Percentiles rank a stretch among this genome's conserved stretches.
These are phyloP conservation scores for Synanthedon tipuliformis DNA, from an alignment of 2,888 invertebrate species.

Conservation along the genomic window DNA sequence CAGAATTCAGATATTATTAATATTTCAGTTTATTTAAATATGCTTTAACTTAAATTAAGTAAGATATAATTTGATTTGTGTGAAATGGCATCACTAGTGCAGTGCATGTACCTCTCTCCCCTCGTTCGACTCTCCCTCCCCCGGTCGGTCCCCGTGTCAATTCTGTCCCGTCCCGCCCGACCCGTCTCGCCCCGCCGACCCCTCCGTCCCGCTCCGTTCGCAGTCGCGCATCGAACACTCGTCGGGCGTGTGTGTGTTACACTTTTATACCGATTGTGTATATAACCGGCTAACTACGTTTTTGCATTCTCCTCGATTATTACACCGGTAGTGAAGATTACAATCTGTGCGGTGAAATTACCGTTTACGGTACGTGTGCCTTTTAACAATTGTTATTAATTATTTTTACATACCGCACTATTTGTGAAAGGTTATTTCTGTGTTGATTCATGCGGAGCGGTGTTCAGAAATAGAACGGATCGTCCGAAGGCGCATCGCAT, in stretches of 20 bases:
- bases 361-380: conserved; percentile 62
- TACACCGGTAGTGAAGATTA: conserved; percentile 41
- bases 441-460: conserved; percentile 68
- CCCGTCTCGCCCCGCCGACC: conserved; percentile 12
- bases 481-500: conserved; percentile 50
- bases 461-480: conserved; percentile 65
- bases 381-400: conserved; percentile 41
- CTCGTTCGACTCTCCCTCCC: conserved; percentile 24
- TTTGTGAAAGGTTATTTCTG: conserved; percentile 69
- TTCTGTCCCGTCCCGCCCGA: conserved; percentile 9
- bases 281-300: conserved; percentile 53
- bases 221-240: conserved; percentile 61
- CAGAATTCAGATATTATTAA: too few species aligned
- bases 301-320: conserved; percentile 34
- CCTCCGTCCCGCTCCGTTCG: conserved; percentile 17
- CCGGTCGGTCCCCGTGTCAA: conserved; percentile 13
- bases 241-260: conserved; percentile 45
- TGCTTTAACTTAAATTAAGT: too few species aligned
- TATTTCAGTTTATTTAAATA: too few species aligned
- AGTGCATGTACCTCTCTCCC: conserved; percentile 6
- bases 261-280: conserved; percentile 25
- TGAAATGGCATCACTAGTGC: too few species aligned
- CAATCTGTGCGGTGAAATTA: conserved; percentile 58
- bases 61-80: too few species aligned
- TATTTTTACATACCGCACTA: conserved; percentile 51